Evolutionary conservation across 1,140 invertebrate species (phyloP).

Genomic region (Nebria ingens): DNA sequence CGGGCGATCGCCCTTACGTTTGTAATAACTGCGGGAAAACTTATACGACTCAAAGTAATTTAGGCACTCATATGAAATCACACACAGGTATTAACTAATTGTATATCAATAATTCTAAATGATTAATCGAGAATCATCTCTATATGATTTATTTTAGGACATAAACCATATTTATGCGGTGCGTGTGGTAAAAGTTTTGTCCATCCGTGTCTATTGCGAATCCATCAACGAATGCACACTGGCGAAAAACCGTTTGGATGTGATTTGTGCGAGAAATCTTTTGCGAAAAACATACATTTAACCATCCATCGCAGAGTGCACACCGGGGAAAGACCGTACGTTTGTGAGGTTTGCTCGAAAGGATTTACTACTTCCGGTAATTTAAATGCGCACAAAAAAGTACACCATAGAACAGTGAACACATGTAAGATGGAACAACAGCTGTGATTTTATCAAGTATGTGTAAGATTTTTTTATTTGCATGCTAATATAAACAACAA

Average conservation of each 20-base stretch:
- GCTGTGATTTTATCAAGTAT: too few species aligned
- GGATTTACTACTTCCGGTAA: not conserved
- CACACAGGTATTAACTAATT: constrained; percentile 41
- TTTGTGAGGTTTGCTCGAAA: constrained; percentile 35
- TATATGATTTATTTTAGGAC: constrained; percentile 26
- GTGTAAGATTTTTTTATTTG: too few species aligned
- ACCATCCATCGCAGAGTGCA: constrained; percentile 43
- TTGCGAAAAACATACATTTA: constrained; percentile 32
- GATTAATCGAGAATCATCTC: constrained; percentile 44
- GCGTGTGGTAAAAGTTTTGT: constrained; percentile 38
- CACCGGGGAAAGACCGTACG: constrained; percentile 41
- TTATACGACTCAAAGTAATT: constrained; percentile 51
- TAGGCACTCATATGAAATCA: constrained; percentile 39
- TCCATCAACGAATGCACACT: constrained; percentile 4
- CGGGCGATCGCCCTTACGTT: constrained; percentile 38
- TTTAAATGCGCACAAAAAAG: constrained; percentile 7
- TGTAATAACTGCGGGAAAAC: constrained; percentile 39
- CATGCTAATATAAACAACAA: too few species aligned
- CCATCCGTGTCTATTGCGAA: not conserved
- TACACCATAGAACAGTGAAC: not conserved
- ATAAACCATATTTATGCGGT: constrained; percentile 37
- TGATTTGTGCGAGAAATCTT: constrained; percentile 33
- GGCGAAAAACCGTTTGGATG: constrained; percentile 30
- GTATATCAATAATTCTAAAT: not conserved
- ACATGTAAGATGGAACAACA: not conserved